These are phyloP conservation scores for Scolopax rusticola DNA, from an alignment of 2,797 vertebrate species.

Conservation along the genomic window DNA sequence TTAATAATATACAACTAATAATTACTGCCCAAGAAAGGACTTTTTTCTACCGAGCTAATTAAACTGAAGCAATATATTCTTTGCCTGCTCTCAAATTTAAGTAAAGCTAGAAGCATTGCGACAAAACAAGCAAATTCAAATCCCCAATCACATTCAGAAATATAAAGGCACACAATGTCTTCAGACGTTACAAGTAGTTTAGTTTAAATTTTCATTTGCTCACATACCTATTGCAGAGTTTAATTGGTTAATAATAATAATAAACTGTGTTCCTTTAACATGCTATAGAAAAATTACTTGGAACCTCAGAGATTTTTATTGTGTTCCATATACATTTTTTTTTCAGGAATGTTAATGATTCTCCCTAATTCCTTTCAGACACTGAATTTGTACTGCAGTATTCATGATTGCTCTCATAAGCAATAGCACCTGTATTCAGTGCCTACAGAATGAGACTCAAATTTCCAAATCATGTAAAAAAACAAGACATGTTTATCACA, in stretches of 20 bases:
- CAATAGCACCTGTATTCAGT: not conserved
- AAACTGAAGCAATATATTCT: conserved; percentile 48
- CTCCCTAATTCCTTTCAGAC: not conserved
- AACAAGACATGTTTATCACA: not conserved
- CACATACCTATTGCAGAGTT: not conserved
- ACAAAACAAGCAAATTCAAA: conserved; percentile 4
- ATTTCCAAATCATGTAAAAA: not conserved
- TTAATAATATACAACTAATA: conserved; percentile 65
- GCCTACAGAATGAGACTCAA: not conserved
- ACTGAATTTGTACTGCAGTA: not conserved
- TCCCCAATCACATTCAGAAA: not conserved
- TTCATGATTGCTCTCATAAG: not conserved
- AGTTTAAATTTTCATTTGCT: not conserved
- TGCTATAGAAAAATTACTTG: not conserved
- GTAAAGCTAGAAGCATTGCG: conserved; percentile 7
- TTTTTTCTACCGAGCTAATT: conserved; percentile 39
- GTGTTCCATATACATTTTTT: not conserved
- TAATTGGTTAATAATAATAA: not conserved
- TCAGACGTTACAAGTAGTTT: not conserved
- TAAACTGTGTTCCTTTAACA: not conserved
- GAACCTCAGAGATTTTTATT: not conserved
- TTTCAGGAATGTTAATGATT: not conserved
- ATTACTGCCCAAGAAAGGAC: conserved; percentile 53
- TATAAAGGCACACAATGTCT: not conserved
- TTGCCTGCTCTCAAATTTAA: conserved; percentile 28